Base-by-base conservation (phyloP, 2,888 invertebrate species). In the Adelphocoris suturalis region DNA sequence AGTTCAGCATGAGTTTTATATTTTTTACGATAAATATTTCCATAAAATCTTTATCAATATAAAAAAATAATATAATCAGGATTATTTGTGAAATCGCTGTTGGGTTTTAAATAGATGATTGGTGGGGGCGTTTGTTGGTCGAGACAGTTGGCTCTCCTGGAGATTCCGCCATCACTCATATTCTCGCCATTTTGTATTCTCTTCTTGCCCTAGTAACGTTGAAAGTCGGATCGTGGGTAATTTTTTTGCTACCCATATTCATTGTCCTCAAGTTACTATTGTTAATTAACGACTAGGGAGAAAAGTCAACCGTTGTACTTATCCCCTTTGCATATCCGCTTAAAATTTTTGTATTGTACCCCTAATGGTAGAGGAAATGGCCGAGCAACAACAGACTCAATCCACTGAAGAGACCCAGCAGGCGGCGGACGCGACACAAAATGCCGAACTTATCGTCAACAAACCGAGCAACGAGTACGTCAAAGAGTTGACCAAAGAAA, bases 401-500 rank as follows among this genome's bases (percentile, higher is more conserved):
- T 12, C 78, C 48, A 88, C 52, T 80, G 46, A 68, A 16, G 86
- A 75, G 48, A 47, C n/a, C 12, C 48, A 76, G 37, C 88, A 88
- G 37, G 0, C 27, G 12, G 16, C 48, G 48, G 61, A 85, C 19
- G 57, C 9, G 28, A 16, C 85, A 5, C 61, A 85, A 28, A 57
- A 19, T 16, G 57, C 13, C 23, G 88, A 88, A 19, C 13, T 46
- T 14, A 55, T 68, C 47, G 47, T 23, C 80, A 76, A 23, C 52
- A 68, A 88, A 55, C 57, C 27, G 11, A 80, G 55, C 23, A 78
- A 37, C 52, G 92, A 92, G 89, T 92, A 92, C 81, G 91, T 92
- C 37, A 92, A 92, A 76, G 91, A 92, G 68, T 90, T 92, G 68
- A 90, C 92, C 28, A 92, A 92, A 87, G 92, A 92, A 68, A 92